Base-by-base conservation (phyloP, 2,113 vertebrate genomes). In the Toxotes jaculatrix region DNA sequence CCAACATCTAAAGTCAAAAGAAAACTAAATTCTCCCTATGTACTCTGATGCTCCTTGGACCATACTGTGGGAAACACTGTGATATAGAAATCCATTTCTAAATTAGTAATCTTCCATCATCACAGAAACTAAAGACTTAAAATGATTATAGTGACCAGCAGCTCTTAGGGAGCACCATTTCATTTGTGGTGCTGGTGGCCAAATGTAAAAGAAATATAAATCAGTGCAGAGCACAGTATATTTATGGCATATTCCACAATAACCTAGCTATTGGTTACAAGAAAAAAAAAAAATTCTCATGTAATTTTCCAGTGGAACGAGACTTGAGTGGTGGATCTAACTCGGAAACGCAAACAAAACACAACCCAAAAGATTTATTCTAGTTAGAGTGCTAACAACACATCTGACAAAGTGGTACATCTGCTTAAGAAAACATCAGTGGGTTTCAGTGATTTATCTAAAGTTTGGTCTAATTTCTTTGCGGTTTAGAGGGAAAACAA, bases 371-470 rank as follows among this genome's bases (percentile, higher is more conserved):
- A 53, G 74, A 55, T 27, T 71, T 63, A 63, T 78, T 75, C 31
- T 68, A 45, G 60, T 78, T 61, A 34, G 38, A 76, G 38, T 16
- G 68, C 65, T 80, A 9, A 56, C 34, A 63, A 34, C 57, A 31
- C 57, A 69, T 53, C 14, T 59, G 31, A 78, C 78, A 61, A 65
- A 77, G 34, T 19, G 53, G 53, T 57, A 49, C 34, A 55, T 74
- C 63, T 73, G 64, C 57, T 40, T 1, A 70, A 40, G 38, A 68
- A 74, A 83, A 53, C 65, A 36, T 77, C 63, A 59, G 47, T 43
- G 61, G 51, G 36, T 82, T 65, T 77, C n/a, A 38, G 64, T 81
- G 78, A 87, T 90, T 88, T 80, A 88, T 90, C 68, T 49, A 10
- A 74, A 71, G 83, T 87, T 85, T 51, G 49, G 47, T 77, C 60